Evolutionary conservation across 2,113 vertebrate species (phyloP).

Genomic region (Drymodes brunneopygia): DNA sequence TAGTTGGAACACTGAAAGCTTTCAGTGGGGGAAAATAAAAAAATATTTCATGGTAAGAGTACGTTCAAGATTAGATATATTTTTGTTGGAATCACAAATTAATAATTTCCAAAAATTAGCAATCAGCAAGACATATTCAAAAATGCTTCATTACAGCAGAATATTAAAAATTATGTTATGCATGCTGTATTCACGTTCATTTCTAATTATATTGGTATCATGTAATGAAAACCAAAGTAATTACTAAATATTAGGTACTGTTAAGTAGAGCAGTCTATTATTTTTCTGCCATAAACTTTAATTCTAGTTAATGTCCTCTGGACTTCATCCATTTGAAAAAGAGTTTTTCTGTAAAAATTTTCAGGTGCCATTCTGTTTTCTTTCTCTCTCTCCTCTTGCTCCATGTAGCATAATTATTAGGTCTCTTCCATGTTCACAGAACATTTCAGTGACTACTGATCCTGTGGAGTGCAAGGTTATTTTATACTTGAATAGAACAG

Average conservation of each 20-base stretch:
- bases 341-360: neutral
- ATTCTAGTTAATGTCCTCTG: neutral
- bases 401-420: neutral
- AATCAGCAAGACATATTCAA: neutral
- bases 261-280: neutral
- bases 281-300: neutral
- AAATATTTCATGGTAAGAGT: neutral
- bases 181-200: neutral
- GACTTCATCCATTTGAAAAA: neutral
- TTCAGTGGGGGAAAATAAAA: neutral
- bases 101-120: neutral
- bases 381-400: neutral
- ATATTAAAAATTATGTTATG: neutral
- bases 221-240: neutral
- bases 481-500: neutral
- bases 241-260: neutral
- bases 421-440: neutral
- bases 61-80: neutral
- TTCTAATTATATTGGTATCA: neutral
- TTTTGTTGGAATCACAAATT: neutral
- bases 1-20: neutral
- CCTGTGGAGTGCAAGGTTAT: neutral
- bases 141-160: neutral
- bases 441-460: neutral
- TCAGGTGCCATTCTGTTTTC: neutral